Percentiles rank a stretch among this genome's conserved stretches.
Conservation (phyloP, 2,797 vertebrate genomes). For the Lacerta agilis region DNA sequence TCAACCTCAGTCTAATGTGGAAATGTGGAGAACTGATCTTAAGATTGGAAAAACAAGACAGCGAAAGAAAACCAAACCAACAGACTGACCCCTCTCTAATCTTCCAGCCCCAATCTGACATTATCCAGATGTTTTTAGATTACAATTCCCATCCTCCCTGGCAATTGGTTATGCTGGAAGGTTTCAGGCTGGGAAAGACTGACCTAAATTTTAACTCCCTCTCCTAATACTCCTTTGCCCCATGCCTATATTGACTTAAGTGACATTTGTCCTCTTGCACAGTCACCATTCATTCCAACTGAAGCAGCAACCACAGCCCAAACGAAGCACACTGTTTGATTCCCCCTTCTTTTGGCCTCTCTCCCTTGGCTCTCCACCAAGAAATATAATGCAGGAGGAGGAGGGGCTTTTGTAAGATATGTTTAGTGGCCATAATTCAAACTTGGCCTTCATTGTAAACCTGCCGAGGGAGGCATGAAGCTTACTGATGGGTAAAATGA, state of each 20-base stretch:
- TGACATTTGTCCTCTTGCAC: neutral
- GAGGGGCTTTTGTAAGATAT: neutral
- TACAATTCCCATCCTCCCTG: neutral
- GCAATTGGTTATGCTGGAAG: neutral
- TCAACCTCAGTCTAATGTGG: no score
- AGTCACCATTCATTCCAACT: neutral
- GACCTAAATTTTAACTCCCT: no score
- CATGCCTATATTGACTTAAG: neutral
- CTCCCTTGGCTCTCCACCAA: neutral
- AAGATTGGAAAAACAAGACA: no score
- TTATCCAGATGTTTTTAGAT: neutral
- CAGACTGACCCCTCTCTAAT: no score
- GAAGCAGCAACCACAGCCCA: neutral
- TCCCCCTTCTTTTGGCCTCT: neutral
- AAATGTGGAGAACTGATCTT: no score
- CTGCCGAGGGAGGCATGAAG: neutral
- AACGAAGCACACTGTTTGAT: neutral
- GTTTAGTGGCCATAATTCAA: neutral
- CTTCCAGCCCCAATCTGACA: neutral
- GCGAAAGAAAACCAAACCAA: no score
- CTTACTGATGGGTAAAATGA: neutral
- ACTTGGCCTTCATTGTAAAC: neutral
- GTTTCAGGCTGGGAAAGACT: no score
- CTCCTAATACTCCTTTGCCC: no score
- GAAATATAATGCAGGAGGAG: neutral